These are phyloP conservation scores for Botrylloides violaceus DNA, from an alignment of 23 tunicate genomes.

Conservation along the genomic window DNA sequence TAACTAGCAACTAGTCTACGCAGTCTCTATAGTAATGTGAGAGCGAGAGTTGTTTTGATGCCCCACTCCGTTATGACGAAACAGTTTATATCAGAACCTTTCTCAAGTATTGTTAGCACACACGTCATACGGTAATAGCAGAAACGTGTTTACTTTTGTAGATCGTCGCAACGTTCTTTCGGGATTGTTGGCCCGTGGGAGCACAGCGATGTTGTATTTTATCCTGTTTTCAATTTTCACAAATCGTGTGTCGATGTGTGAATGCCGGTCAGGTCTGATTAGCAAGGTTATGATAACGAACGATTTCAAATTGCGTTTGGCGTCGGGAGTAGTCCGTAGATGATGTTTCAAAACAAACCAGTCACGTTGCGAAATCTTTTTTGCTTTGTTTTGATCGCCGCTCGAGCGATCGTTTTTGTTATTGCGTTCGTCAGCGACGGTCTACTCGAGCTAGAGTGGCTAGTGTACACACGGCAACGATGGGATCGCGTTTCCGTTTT, in stretches of 20 bases:
- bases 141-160: background rate
- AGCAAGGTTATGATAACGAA: too few relatives aligned
- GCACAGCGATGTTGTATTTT: background rate
- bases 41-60: background rate
- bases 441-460: too few relatives aligned
- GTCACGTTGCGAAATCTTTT: background rate
- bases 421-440: background rate
- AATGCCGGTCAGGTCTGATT: too few relatives aligned
- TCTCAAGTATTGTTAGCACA: conserved; percentile 2
- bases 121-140: background rate
- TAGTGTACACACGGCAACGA: background rate
- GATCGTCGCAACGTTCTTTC: background rate
- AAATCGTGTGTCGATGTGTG: background rate
- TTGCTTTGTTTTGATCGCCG: background rate
- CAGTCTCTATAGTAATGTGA: too few relatives aligned
- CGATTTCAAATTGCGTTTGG: too few relatives aligned
- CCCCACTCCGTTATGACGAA: background rate
- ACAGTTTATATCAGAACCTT: background rate
- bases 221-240: background rate
- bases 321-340: too few relatives aligned
- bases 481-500: background rate
- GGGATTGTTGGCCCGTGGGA: background rate
- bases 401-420: background rate
- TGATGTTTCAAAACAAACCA: too few relatives aligned
- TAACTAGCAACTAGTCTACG: too few relatives aligned